These are phyloP conservation scores for Xenops minutus DNA, from an alignment of 2,797 vertebrate genomes.

Conservation along the genomic window DNA sequence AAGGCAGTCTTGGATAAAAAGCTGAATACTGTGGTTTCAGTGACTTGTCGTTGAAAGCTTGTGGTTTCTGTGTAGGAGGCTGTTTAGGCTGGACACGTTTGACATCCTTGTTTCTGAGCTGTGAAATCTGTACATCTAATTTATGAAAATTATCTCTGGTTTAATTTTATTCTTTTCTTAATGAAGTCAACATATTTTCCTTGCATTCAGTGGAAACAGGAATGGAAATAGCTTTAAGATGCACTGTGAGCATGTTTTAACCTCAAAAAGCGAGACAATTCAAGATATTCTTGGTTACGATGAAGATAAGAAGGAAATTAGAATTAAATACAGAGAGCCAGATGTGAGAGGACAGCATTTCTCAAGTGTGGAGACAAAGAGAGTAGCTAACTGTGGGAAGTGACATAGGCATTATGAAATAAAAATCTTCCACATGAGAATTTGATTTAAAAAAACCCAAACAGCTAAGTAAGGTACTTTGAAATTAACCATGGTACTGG, in stretches of 20 bases:
- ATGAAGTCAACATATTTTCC: conserved; percentile 67
- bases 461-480: neutral
- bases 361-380: neutral
- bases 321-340: neutral
- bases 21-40: conserved; percentile 46
- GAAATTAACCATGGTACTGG: neutral
- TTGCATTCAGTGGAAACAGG: conserved; percentile 60
- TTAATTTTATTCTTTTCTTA: conserved; percentile 66
- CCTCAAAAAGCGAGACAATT: conserved; percentile 23
- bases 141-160: conserved; percentile 62
- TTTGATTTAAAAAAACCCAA: neutral
- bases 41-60: conserved; percentile 31
- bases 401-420: neutral
- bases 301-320: conserved; percentile 21
- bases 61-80: conserved; percentile 72
- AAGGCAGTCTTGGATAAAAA: conserved; percentile 39
- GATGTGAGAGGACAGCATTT: neutral
- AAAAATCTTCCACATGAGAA: neutral
- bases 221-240: conserved; percentile 73
- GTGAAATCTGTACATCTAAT: conserved; percentile 71
- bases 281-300: neutral
- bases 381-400: neutral
- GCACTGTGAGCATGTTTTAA: conserved; percentile 25
- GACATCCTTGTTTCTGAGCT: conserved; percentile 70
- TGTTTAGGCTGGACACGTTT: conserved; percentile 37